Base-by-base conservation (phyloP, 1,140 invertebrate species). In the Pogonomyrmex barbatus region DNA sequence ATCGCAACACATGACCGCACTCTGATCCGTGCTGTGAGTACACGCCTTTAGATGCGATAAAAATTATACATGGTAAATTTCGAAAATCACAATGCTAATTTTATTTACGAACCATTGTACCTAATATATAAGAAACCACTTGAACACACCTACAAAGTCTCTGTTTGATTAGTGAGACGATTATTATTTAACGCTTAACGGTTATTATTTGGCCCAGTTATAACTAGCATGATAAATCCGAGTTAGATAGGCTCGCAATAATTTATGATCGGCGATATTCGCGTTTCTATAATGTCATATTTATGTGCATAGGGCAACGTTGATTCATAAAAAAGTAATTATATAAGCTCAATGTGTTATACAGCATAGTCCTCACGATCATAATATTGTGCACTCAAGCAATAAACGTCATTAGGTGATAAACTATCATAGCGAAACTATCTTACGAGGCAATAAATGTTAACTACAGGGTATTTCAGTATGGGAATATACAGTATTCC, bases 301-400 rank as follows among this genome's bases (percentile, higher is more conserved):
- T 14, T 33, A 17, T 47, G 14, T n/a, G 56, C 36, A 6, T n/a
- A 14, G 14, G 8, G 5, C 14, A 63, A 63, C 9, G 1, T 12
- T 47, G 45, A 36, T 47, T 63, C 14, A 36, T 78, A n/a, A 12
- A 52, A 67, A 79, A 67, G 12, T 8, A 79, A 79, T 67, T 39
- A 67, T 67, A 65, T 78, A 63, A 52, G 33, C 52, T 78, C 45
- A 63, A 39, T 12, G 45, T 79, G 33, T 52, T 50, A 36, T 42
- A 30, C 30, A 56, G 30, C 33, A 4, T 12, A 6, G 17, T 0
- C 14, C 0, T 67, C 33, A 36, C 9, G 45, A 78, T 36, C 47
- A 54, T 68, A 79, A 79, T 65, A 39, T 67, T 79, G 2, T 67
- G 47, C n/a, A 67, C 4, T 54, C 10, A 17, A 50, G 76, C 60